Percentiles rank a stretch among this genome's conserved stretches.
phyloP scores from a whole-genome alignment of 2,888 invertebrate species.

The Eurois occulta region DNA sequence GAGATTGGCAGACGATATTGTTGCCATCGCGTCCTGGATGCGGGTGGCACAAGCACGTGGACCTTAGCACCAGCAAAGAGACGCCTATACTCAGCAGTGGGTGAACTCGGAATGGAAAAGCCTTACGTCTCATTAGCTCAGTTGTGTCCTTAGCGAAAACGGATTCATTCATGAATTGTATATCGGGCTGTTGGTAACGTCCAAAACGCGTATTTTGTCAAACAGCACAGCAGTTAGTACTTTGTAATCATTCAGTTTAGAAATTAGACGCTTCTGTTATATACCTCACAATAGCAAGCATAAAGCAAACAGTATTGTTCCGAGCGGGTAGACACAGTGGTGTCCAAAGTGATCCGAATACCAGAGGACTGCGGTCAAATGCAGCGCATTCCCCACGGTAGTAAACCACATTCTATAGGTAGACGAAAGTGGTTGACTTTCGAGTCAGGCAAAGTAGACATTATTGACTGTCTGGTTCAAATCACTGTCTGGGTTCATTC shows the following conservation, averaged over 20 bases:
- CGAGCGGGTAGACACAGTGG: slow-evolving; percentile 32
- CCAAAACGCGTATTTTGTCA: background rate
- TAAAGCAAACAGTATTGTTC: slow-evolving; percentile 59
- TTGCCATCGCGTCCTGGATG: too few relatives aligned
- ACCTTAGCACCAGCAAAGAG: too few relatives aligned
- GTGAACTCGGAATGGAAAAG: too few relatives aligned
- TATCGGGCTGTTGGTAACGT: background rate
- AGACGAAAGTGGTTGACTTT: background rate
- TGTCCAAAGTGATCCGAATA: slow-evolving; percentile 42
- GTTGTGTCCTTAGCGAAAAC: background rate
- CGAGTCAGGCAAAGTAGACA: slow-evolving; percentile 1
- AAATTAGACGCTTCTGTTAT: background rate
- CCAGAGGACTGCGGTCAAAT: slow-evolving; percentile 47
- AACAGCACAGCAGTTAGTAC: background rate
- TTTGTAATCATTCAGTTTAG: background rate
- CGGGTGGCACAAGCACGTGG: too few relatives aligned
- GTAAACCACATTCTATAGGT: background rate
- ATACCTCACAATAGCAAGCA: slow-evolving; percentile 1
- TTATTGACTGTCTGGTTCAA: background rate
- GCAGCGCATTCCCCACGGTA: slow-evolving; percentile 33
- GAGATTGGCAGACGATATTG: too few relatives aligned
- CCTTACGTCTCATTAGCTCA: background rate
- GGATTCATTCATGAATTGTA: background rate
- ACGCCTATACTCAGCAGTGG: too few relatives aligned
- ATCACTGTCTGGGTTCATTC: background rate